Conservation (phyloP, 2,797 vertebrate species). For the Valencia hispanica region DNA sequence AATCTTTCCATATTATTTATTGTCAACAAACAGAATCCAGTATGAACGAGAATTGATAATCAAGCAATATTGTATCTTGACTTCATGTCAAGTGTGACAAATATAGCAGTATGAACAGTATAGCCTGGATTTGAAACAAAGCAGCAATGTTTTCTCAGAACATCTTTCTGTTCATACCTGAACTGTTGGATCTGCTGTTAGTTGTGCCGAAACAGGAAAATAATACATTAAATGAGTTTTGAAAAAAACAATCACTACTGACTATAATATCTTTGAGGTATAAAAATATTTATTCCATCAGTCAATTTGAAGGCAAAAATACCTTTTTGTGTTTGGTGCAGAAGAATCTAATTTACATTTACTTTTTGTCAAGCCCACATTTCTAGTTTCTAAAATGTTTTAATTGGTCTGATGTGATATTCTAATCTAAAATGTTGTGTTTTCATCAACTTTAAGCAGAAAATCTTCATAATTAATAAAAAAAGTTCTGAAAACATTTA, state of each 20-base stretch:
- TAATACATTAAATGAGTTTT: neutral
- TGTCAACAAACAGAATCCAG: neutral
- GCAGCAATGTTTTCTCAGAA: neutral
- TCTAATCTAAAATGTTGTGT: too few relatives aligned
- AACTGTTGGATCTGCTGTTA: neutral
- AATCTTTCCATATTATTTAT: neutral
- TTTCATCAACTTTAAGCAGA: too few relatives aligned
- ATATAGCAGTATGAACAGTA: too few relatives aligned
- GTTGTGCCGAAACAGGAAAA: neutral
- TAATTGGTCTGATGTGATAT: too few relatives aligned
- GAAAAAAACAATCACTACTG: neutral
- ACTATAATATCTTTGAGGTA: neutral
- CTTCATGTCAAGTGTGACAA: neutral
- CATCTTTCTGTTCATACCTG: neutral
- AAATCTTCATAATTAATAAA: too few relatives aligned
- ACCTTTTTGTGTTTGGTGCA: neutral
- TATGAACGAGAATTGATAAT: neutral
- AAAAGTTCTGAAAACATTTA: too few relatives aligned
- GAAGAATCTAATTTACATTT: constrained; percentile 1
- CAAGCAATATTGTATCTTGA: neutral
- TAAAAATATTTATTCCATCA: neutral
- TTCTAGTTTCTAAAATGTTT: too few relatives aligned
- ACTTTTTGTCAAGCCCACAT: too few relatives aligned
- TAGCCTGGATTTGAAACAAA: neutral
- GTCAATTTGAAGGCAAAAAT: neutral